Base-by-base conservation (phyloP, 2,113 vertebrate genomes). In the Electrona antarctica region DNA sequence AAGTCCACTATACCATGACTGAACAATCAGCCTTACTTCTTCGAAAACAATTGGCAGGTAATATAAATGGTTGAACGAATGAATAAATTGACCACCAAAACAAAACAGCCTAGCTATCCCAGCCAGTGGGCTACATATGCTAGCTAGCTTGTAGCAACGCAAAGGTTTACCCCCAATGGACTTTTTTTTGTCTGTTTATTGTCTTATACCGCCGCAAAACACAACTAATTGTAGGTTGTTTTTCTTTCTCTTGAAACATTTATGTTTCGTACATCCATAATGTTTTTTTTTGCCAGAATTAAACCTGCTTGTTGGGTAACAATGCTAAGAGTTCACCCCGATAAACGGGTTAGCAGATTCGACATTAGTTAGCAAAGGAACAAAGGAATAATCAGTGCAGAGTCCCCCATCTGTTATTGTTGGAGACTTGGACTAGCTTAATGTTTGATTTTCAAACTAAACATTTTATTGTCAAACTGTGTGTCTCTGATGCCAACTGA, bases 1-100 rank as follows among this genome's bases (percentile, higher is more conserved):
- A 80, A 80, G 85, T 67, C 74, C 8, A 73, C 90, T 21, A 76
- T 91, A 91, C 87, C 81, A 93, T 94, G 92, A 92, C 92, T 78
- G 92, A 94, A 88, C 92, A 93, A 90, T 92, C 92, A 76, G 90
- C 90, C 55, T 75, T 93, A 71, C 91, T 93, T 80, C 92, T 93
- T 79, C 91, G 92, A 91, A 94, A 93, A 89, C 93, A 93, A 87
- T 75, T 93, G 75, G 93, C 92, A 92, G 93, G 92, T 94, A 88
- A 90, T 12, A 4, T 3, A 8, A 67, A 51, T 2, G 3, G 55
- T 7, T 54, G 9, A 6, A 12, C 33, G 0, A n/a, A 1, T 33
- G 1, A 12, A 14, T 10, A 14, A 51, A 58, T 48, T 47, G 0
- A 77, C 45, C 51, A 69, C 57, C n/a, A 57, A 49, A 75, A 78